Conservation (phyloP, 2,113 vertebrate species). For the Xenotilapia caudafasciata region DNA sequence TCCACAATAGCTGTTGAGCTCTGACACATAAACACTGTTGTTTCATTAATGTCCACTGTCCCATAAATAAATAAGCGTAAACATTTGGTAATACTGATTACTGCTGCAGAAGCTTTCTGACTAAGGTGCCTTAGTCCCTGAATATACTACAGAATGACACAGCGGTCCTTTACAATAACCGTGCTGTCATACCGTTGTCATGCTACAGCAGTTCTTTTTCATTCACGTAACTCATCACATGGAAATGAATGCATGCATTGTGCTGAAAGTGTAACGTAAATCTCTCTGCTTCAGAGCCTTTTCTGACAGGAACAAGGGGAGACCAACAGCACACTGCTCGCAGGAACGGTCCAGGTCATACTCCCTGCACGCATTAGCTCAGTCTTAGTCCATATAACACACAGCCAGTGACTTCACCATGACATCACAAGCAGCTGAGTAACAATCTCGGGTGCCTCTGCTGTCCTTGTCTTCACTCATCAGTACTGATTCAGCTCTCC, state of each 20-base stretch:
- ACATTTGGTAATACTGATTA: not conserved
- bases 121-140: not conserved
- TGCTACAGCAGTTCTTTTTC: not conserved
- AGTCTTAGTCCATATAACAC: constrained; percentile 14
- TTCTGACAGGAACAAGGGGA: not conserved
- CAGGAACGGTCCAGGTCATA: constrained; percentile 3
- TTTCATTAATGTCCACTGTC: not conserved
- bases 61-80: not conserved
- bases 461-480: not conserved
- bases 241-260: constrained; percentile 38
- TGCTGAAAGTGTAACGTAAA: not conserved
- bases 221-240: not conserved
- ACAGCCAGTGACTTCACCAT: constrained; percentile 31
- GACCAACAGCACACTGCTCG: not conserved
- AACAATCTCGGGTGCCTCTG: not conserved
- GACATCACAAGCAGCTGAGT: constrained; percentile 12
- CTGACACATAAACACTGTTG: not conserved
- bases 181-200: not conserved
- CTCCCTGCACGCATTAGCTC: not conserved
- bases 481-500: not conserved
- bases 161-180: constrained; percentile 3
- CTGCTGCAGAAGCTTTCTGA: not conserved
- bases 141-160: not conserved
- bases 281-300: not conserved
- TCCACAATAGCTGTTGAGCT: not conserved